Percentiles rank a stretch among this genome's conserved stretches.
These are phyloP conservation scores for Mimumesa dahlbomi DNA, from an alignment of 2,888 invertebrate genomes.

Conservation along the genomic window DNA sequence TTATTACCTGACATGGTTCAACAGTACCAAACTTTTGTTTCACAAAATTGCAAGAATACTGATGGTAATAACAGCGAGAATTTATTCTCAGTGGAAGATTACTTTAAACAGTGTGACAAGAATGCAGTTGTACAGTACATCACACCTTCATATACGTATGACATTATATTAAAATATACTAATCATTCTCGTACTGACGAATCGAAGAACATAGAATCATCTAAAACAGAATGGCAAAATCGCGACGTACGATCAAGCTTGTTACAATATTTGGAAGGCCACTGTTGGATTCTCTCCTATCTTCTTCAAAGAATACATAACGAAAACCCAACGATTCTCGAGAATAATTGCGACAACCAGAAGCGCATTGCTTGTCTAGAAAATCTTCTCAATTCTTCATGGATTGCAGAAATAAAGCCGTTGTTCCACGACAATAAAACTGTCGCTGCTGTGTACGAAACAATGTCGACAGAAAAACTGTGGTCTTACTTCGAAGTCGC, in stretches of 20 bases:
- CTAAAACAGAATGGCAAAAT: constrained; percentile 34
- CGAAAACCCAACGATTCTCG: constrained; percentile 81
- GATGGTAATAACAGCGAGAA: background rate
- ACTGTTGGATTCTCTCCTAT: constrained; percentile 87
- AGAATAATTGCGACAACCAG: constrained; percentile 82
- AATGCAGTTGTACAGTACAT: constrained; percentile 40
- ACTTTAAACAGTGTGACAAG: constrained; percentile 37
- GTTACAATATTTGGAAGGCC: constrained; percentile 84
- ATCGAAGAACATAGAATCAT: too few relatives aligned
- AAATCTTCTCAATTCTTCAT: constrained; percentile 83
- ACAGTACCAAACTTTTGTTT: constrained; percentile 65
- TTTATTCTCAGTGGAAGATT: constrained; percentile 37
- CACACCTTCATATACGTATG: constrained; percentile 57
- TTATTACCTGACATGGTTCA: constrained; percentile 67
- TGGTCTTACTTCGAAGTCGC: constrained; percentile 82
- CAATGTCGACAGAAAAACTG: constrained; percentile 81
- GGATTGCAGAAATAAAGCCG: constrained; percentile 82
- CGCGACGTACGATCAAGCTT: constrained; percentile 80
- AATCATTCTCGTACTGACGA: background rate
- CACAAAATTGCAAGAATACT: constrained; percentile 32
- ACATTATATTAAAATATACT: constrained; percentile 65
- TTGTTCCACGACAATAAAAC: constrained; percentile 83
- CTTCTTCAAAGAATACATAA: constrained; percentile 85
- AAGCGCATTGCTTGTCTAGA: constrained; percentile 83
- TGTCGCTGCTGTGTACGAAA: constrained; percentile 83